Evolutionary conservation across 2,797 vertebrate species (phyloP).

Genomic region (Esox masquinongy): DNA sequence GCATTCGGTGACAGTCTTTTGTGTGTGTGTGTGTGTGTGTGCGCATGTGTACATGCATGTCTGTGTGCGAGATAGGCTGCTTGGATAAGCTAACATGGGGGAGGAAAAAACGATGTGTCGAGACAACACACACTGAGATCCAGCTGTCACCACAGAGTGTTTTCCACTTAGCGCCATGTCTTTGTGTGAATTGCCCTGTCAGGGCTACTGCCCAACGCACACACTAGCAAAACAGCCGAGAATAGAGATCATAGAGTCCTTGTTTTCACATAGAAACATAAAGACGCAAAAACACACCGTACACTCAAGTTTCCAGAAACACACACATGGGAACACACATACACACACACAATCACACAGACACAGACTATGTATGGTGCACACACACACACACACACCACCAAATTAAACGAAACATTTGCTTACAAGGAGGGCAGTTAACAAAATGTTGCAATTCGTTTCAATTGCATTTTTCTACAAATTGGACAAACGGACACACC

Average conservation of each 20-base stretch:
- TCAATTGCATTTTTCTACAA: too few species aligned
- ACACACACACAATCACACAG: background rate
- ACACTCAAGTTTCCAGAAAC: conserved; percentile 15
- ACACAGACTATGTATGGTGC: background rate
- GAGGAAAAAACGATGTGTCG: conserved; percentile 55
- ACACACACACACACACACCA: conserved; percentile 35
- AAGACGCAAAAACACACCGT: background rate
- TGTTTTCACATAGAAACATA: conserved; percentile 60
- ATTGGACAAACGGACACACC: too few species aligned
- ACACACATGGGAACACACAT: conserved; percentile 41
- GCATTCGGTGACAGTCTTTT: conserved; percentile 11
- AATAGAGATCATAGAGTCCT: conserved; percentile 43
- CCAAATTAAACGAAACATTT: conserved; percentile 32
- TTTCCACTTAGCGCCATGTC: conserved; percentile 72
- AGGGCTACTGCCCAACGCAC: conserved; percentile 51
- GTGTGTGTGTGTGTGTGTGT: conserved; percentile 21
- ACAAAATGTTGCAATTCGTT: too few species aligned
- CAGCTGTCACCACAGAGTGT: conserved; percentile 77
- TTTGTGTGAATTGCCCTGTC: conserved; percentile 72
- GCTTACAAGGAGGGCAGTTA: conserved; percentile 20
- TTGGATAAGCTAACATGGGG: conserved; percentile 38
- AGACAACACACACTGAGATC: conserved; percentile 66
- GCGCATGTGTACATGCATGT: background rate
- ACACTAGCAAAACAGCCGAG: conserved; percentile 28
- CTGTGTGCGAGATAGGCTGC: background rate